phyloP scores from a whole-genome alignment of 2,113 vertebrate genomes.

The Pseudopipra pipra region DNA sequence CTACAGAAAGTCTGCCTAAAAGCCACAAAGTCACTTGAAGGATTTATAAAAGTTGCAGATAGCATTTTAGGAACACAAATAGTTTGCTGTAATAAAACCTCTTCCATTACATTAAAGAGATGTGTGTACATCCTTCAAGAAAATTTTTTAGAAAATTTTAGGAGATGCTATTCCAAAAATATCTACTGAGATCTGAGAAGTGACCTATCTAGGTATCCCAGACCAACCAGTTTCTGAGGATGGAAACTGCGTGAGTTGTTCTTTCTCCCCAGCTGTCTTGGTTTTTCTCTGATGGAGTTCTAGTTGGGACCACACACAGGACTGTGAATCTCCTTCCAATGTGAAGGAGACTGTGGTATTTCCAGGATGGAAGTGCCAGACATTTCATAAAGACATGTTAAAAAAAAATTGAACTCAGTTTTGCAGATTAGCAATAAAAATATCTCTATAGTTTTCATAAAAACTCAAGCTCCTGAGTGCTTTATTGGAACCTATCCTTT shows the following conservation, averaged over 20 bases:
- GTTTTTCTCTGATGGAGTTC: neutral
- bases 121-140: neutral
- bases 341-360: neutral
- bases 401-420: neutral
- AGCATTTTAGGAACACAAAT: neutral
- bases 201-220: neutral
- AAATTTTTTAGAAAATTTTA: neutral
- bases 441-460: neutral
- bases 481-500: neutral
- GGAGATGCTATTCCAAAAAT: neutral
- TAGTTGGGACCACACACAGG: slow-evolving; percentile 1
- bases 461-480: neutral
- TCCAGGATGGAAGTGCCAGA: neutral
- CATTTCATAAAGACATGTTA: neutral
- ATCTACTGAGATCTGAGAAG: neutral
- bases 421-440: slow-evolving; percentile 17
- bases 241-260: neutral
- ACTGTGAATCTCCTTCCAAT: neutral
- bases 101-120: neutral
- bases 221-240: neutral
- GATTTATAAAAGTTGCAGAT: neutral
- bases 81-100: neutral
- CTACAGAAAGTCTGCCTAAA: neutral
- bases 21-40: neutral
- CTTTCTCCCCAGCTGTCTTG: neutral